Evolutionary conservation across 2,888 invertebrate genomes (phyloP).

Genomic region (Morpho achilles): DNA sequence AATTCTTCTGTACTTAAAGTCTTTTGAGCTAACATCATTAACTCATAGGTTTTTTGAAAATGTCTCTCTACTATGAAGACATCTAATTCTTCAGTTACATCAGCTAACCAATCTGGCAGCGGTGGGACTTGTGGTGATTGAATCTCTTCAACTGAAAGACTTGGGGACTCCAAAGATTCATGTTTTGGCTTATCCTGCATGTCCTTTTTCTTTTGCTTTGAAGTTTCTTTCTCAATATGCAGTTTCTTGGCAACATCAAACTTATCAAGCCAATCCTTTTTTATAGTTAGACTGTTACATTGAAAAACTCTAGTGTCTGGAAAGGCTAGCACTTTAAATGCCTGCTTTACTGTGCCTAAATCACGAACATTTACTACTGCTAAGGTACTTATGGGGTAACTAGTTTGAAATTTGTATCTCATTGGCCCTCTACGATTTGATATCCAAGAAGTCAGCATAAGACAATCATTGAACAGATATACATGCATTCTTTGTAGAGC

Average conservation of each 20-base stretch:
- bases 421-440: slow-evolving; percentile 87
- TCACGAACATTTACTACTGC: slow-evolving; percentile 97
- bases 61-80: slow-evolving; percentile 96
- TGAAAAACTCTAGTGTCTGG: slow-evolving; percentile 96
- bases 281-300: slow-evolving; percentile 87
- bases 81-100: slow-evolving; percentile 96
- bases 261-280: slow-evolving; percentile 96
- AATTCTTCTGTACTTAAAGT: slow-evolving; percentile 60
- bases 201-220: slow-evolving; percentile 74
- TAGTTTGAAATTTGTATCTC: slow-evolving; percentile 89
- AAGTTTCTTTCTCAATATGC: slow-evolving; percentile 82
- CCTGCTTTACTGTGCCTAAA: slow-evolving; percentile 92
- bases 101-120: slow-evolving; percentile 91
- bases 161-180: slow-evolving; percentile 66
- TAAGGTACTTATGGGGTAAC: slow-evolving; percentile 92
- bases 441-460: slow-evolving; percentile 92
- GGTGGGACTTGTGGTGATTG: slow-evolving; percentile 60
- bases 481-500: slow-evolving; percentile 93
- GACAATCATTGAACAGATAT: slow-evolving; percentile 94
- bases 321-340: slow-evolving; percentile 95
- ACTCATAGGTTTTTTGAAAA: slow-evolving; percentile 93
- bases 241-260: slow-evolving; percentile 94
- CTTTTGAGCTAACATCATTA: slow-evolving; percentile 82
- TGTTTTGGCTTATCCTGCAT: slow-evolving; percentile 59
- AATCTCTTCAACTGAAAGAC: slow-evolving; percentile 66